Evolutionary conservation across 1,140 invertebrate genomes (phyloP).

Genomic region (Listronotus bonariensis): DNA sequence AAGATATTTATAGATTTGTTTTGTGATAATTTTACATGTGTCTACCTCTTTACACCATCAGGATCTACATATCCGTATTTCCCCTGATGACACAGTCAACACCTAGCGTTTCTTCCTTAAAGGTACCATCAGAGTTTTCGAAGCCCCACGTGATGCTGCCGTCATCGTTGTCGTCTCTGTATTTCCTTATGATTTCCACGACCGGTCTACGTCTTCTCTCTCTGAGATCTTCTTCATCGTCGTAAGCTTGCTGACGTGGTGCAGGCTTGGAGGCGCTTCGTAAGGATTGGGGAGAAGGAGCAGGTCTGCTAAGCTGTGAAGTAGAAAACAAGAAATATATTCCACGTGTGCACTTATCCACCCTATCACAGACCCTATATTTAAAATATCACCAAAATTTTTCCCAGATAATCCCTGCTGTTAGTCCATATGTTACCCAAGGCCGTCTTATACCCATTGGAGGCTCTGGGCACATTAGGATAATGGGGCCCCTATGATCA

Average conservation of each 20-base stretch:
- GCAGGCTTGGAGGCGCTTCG: slow-evolving; percentile 13
- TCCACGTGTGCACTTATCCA: too few species aligned
- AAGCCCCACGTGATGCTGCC: slow-evolving; percentile 86
- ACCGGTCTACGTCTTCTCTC: slow-evolving; percentile 57
- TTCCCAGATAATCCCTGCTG: too few species aligned
- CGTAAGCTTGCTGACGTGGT: slow-evolving; percentile 20
- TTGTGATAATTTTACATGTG: not conserved
- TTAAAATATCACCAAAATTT: too few species aligned
- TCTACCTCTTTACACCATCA: slow-evolving; percentile 62
- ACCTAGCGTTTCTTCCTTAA: slow-evolving; percentile 82
- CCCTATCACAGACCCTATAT: too few species aligned
- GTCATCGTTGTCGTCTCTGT: slow-evolving; percentile 77
- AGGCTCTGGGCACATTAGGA: too few species aligned
- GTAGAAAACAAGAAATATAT: too few species aligned
- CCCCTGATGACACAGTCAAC: slow-evolving; percentile 76
- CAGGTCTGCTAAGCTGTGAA: slow-evolving; percentile 14
- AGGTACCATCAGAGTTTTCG: slow-evolving; percentile 79
- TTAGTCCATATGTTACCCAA: too few species aligned
- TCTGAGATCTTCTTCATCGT: slow-evolving; percentile 38
- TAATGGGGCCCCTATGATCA: too few species aligned
- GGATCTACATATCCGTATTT: slow-evolving; percentile 85
- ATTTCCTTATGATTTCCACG: slow-evolving; percentile 73
- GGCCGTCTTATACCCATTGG: too few species aligned
- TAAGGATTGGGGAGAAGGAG: slow-evolving; percentile 12
- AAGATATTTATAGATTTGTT: not conserved